Evolutionary conservation across 2,888 invertebrate genomes (phyloP).

Genomic region (Taphrorychus bicolor): DNA sequence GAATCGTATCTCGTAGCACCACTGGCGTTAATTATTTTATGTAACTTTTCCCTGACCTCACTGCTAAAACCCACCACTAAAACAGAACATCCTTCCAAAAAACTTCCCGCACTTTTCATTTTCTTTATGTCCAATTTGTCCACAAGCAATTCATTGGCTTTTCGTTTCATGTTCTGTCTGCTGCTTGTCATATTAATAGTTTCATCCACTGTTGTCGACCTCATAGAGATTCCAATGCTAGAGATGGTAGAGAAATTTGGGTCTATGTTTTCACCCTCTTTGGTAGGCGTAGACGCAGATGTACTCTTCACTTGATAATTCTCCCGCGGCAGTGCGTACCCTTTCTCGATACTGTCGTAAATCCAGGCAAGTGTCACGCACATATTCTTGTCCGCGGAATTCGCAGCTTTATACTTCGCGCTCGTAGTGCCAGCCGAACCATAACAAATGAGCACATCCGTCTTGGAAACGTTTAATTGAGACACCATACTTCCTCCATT

Average conservation of each 20-base stretch:
- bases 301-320: conserved; percentile 65
- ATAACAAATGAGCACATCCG: conserved; percentile 65
- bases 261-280: conserved; percentile 57
- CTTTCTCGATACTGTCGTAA: conserved; percentile 74
- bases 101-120: conserved; percentile 77
- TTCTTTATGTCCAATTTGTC: conserved; percentile 67
- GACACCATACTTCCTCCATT: conserved; percentile 71
- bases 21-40: conserved; percentile 74
- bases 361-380: conserved; percentile 84
- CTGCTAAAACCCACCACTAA: conserved; percentile 73
- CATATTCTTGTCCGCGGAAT: conserved; percentile 54
- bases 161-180: neutral
- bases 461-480: conserved; percentile 61
- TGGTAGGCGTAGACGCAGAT: conserved; percentile 75
- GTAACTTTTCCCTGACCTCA: conserved; percentile 71
- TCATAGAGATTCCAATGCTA: conserved; percentile 48
- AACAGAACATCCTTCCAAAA: conserved; percentile 87
- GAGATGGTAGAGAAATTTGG: conserved; percentile 63
- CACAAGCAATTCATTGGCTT: conserved; percentile 37
- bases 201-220: neutral
- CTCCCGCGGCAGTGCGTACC: conserved; percentile 71
- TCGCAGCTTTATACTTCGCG: conserved; percentile 72
- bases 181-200: neutral
- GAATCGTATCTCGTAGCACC: conserved; percentile 85
- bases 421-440: conserved; percentile 70